Evolutionary conservation across 2,888 invertebrate species (phyloP).

Genomic region (Notocelia uddmanniana): DNA sequence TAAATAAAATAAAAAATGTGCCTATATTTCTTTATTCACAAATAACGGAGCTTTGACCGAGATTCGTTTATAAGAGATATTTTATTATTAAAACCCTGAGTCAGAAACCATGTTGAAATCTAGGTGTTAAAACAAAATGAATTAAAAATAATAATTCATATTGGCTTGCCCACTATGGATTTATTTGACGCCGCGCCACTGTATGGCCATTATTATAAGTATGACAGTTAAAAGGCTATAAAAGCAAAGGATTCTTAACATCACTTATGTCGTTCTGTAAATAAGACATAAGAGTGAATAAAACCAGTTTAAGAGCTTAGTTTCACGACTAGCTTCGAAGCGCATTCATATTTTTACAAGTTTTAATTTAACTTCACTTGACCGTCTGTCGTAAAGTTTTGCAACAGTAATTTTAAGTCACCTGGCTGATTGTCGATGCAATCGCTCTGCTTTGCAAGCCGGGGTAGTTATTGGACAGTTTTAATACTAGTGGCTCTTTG

Average conservation of each 20-base stretch:
- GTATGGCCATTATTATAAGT: neutral
- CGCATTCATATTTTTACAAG: constrained; percentile 29
- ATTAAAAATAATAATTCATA: neutral
- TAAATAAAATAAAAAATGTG: too few relatives aligned
- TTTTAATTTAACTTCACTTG: constrained; percentile 26
- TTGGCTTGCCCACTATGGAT: neutral
- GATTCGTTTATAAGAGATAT: neutral
- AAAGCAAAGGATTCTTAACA: neutral
- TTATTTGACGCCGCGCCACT: constrained; percentile 21
- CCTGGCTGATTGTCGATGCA: neutral
- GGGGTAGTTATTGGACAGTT: neutral
- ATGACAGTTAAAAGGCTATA: neutral
- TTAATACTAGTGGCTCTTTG: too few relatives aligned
- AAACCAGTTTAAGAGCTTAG: constrained; percentile 27
- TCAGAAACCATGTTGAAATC: neutral
- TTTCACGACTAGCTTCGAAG: constrained; percentile 11
- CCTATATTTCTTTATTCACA: too few relatives aligned
- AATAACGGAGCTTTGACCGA: neutral
- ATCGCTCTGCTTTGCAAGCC: neutral
- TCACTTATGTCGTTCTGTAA: neutral
- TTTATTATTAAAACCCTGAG: neutral
- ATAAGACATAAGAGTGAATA: neutral
- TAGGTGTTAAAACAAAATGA: neutral
- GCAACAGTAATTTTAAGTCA: neutral
- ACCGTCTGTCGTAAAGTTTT: constrained; percentile 19